Evolutionary conservation across 2,797 vertebrate genomes (phyloP), one percentile per base, ranked within the genome.

Genomic region (Darevskia nairensis): DNA sequence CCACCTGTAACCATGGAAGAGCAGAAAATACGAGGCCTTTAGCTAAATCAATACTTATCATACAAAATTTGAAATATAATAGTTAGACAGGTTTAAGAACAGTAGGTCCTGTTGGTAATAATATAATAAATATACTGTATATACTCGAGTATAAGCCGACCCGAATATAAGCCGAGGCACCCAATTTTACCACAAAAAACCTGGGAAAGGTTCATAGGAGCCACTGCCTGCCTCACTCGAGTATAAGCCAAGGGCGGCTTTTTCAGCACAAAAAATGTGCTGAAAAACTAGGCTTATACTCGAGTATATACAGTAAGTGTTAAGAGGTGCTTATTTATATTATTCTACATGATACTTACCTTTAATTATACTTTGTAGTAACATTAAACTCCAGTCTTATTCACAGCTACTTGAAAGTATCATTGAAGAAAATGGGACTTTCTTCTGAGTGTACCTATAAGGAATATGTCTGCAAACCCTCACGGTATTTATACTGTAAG

Each of bases 1-100:
- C 64, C 84, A 74, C 80, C 71, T 88, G 64, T 84, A 71, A 82
- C 91, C 21, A 50, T 89, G 41, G 44, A 80, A 72, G 50, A 91
- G 11, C 87, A 9, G 88, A 64, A 91, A 84, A 89, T 82, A 82
- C 6, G 1, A 83, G 29, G 2, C 10, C n/a, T 82, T 46, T 64
- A 46, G 15, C 3, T 76, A 23, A 80, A 69, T 76, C 61, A 68
- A 69, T 88, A 41, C 4, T 59, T 59, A 72, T 17, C 66, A 81
- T 46, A 27, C 27, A 87, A 66, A 35, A 21, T 69, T 3, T 76
- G 59, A 64, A 35, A 17, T 50, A 44, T 8, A 80, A 27, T 8
- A 8, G 11, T 66, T 32, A 44, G 59, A 46, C 17, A 66, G 35
- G 15, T 44, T 5, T 29, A 85, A 64, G 5, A 29, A 29, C 9